Evolutionary conservation across 2,888 invertebrate species (phyloP), one percentile per base, ranked within the genome.

Genomic region (Epinotia demarniana): DNA sequence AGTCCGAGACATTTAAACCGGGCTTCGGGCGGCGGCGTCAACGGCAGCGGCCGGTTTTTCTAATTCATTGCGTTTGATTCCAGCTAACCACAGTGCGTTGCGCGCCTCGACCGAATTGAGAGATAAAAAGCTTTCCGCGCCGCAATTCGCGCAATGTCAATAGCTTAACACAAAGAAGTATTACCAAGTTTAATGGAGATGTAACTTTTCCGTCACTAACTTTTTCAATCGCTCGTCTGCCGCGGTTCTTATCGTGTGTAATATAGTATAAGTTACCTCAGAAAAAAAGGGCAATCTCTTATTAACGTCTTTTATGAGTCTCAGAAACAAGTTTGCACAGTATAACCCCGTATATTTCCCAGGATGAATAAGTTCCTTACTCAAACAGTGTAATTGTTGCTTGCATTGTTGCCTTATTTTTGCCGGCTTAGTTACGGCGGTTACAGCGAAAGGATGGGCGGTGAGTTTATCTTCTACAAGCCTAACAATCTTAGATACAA

Each of bases 271-370:
- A 74, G 69, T 74, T 39, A 63, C 46, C 19, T 23, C 18, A 49
- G 27, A 33, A 69, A 74, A 63, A 67, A 74, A 69, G 49, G 55
- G 3, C 53, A 43, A 58, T 66, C 39, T 67, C 73, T 63, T 74
- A 74, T 69, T 69, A 74, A 74, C 68, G 46, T 69, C 63, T 69
- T 74, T 74, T 69, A 69, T 69, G 69, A 63, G 69, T 58, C 67
- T 73, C 27, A 46, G 62, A 57, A 43, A 49, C 66, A 69, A 74
- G 63, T 74, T 74, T 74, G 69, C 33, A 69, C 62, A 63, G 63
- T 67, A 73, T 74, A 69, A 58, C 27, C 68, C 33, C 62, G 57
- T 63, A 69, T 69, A 74, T 69, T 74, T 33, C 46, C 46, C 74
- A 19, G 33, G 62, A 33, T 63, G 73, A 67, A 60, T 67, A 73